phyloP scores from a whole-genome alignment of 2,888 invertebrate species.

The Xestia sexstrigata region DNA sequence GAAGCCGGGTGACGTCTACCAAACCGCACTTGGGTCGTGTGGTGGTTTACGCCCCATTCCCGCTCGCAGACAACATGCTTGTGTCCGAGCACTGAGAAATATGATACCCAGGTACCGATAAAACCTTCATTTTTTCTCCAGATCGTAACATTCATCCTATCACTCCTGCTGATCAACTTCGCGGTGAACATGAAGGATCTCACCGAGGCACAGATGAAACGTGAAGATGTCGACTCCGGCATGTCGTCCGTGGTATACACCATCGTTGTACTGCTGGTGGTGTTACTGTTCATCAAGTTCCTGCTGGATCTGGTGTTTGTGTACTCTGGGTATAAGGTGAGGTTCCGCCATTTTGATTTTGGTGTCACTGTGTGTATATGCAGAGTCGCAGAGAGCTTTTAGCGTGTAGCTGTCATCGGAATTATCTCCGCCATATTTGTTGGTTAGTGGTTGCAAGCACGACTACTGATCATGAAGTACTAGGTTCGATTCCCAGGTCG shows the following conservation, averaged over 20 bases:
- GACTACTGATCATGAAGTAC: not conserved
- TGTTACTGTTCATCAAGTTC: conserved; percentile 82
- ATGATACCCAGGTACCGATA: not conserved
- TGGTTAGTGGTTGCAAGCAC: not conserved
- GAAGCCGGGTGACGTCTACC: not conserved
- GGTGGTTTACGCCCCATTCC: not conserved
- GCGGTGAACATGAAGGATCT: conserved; percentile 81
- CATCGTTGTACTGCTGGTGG: conserved; percentile 81
- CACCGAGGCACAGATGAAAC: conserved; percentile 73
- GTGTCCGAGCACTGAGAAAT: not conserved
- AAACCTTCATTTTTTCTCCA: conserved; percentile 62
- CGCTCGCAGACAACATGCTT: not conserved
- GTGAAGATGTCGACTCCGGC: conserved; percentile 78
- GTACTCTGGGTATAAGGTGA: conserved; percentile 84
- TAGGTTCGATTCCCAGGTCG: not conserved
- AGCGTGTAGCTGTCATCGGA: not conserved
- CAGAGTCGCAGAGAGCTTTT: too few relatives aligned
- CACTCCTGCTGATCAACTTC: conserved; percentile 82
- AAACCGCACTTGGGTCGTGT: not conserved
- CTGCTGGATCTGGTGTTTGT: conserved; percentile 83
- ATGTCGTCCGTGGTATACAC: conserved; percentile 84
- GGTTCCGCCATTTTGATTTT: not conserved
- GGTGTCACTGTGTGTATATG: not conserved
- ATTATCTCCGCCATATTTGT: not conserved
- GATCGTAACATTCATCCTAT: conserved; percentile 83